Base-by-base conservation (phyloP, 2,113 vertebrate species). In the Rhagologus leucostigma region DNA sequence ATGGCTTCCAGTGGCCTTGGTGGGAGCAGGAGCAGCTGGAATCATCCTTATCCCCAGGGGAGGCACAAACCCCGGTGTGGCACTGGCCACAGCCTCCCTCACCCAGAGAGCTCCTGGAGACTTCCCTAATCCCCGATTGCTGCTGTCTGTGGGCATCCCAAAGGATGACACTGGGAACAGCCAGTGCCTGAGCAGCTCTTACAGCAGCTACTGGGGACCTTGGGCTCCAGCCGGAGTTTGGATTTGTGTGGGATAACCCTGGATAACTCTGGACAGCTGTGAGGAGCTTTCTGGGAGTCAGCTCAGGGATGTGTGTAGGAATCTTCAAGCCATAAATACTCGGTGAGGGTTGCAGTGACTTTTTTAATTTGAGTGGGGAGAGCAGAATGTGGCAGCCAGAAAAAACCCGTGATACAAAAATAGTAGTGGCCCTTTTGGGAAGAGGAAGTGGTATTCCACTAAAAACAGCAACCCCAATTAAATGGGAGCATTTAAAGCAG, bases 341-440 rank as follows among this genome's bases (percentile, higher is more conserved):
- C 80, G 81, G 23, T 65, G 85, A 88, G 82, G 57, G 55, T 20
- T 96, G 90, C 71, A 94, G 75, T 70, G 93, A 86, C 87, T 96
- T 94, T 85, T 87, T 77, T 5, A 35, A 93, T 95, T 94, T 91
- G 81, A 86, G 94, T 93, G 85, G 84, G 82, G 94, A 95, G 86
- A 71, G 11, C 53, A 87, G 89, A 97, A 93, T 87, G 91, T 96
- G 93, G 75, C 94, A 94, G 90, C 79, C 94, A 93, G 78, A 12
- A 81, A 91, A 87, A 44, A 67, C 7, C n/a, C 32, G 22, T 0
- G 16, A 3, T 68, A 30, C 70, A 70, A 83, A 96, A 96, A 95
- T 96, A 97, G 94, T 20, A 90, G 85, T 87, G 83, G 70, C 50
- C 65, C 81, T 93, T 97, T 95, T 90, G 82, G 91, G 84, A 91